Conservation (phyloP, 2,888 invertebrate genomes). For the Terebella lapidaria region DNA sequence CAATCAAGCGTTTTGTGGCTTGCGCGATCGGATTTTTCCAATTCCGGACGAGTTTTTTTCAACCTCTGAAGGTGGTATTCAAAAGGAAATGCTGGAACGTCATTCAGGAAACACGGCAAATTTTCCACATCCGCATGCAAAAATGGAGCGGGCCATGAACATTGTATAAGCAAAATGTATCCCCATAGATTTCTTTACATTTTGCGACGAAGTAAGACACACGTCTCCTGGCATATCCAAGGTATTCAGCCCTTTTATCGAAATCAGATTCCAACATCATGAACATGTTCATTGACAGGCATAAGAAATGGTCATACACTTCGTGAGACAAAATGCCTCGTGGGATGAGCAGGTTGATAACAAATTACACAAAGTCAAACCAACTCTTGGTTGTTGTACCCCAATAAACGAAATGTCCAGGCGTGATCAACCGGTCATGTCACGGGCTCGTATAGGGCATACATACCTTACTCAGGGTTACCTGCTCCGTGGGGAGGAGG, state of each 20-base stretch:
- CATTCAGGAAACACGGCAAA: slow-evolving; percentile 11
- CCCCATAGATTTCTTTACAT: slow-evolving; percentile 7
- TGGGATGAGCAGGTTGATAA: slow-evolving; percentile 26
- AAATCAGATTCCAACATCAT: slow-evolving; percentile 19
- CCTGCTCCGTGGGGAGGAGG: too few species aligned
- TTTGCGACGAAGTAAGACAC: slow-evolving; percentile 11
- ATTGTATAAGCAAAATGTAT: slow-evolving; percentile 15
- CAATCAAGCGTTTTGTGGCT: slow-evolving; percentile 8
- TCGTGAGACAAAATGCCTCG: slow-evolving; percentile 13
- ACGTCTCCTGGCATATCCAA: slow-evolving; percentile 14
- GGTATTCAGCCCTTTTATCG: not conserved
- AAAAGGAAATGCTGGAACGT: slow-evolving; percentile 17
- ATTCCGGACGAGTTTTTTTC: slow-evolving; percentile 12
- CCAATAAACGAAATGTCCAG: too few species aligned
- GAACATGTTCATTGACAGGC: slow-evolving; percentile 26
- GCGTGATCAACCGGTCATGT: too few species aligned
- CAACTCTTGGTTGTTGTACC: too few species aligned
- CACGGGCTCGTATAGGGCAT: too few species aligned
- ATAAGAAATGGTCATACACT: slow-evolving; percentile 27
- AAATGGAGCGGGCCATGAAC: slow-evolving; percentile 16
- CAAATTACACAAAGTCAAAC: too few species aligned
- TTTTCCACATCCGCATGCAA: slow-evolving; percentile 8
- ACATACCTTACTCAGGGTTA: too few species aligned
- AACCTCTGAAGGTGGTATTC: slow-evolving; percentile 14
- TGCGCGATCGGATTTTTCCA: slow-evolving; percentile 12